These are phyloP conservation scores for Doryteuthis pealeii DNA, from an alignment of 1,140 invertebrate species.

Conservation along the genomic window DNA sequence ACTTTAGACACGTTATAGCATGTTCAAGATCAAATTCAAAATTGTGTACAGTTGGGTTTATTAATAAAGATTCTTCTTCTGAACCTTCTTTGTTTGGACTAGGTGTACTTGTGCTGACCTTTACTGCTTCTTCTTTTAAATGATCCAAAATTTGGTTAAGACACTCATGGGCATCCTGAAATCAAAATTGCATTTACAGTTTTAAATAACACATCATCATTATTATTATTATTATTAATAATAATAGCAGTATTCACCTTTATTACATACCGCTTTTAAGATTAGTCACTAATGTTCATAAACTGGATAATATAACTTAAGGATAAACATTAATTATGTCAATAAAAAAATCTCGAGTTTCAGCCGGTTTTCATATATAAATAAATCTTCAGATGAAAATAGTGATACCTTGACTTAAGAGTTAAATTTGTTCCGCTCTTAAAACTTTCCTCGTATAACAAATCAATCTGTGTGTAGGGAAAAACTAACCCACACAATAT, in stretches of 20 bases:
- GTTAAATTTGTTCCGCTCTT: too few species aligned
- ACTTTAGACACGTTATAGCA: conserved; percentile 37
- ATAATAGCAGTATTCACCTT: background rate
- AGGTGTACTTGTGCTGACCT: conserved; percentile 34
- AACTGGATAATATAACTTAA: too few species aligned
- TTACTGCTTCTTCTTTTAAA: conserved; percentile 55
- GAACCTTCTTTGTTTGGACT: conserved; percentile 31
- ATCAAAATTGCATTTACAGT: conserved; percentile 14
- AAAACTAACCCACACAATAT: too few species aligned
- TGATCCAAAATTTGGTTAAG: conserved; percentile 54
- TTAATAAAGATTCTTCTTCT: conserved; percentile 13
- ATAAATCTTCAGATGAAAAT: too few species aligned
- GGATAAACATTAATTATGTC: too few species aligned
- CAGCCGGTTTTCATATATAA: too few species aligned
- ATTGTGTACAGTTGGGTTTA: conserved; percentile 52
- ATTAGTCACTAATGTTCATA: too few species aligned
- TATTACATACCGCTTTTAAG: background rate
- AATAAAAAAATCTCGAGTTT: too few species aligned
- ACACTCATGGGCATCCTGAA: conserved; percentile 60
- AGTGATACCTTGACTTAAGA: too few species aligned
- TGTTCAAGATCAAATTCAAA: conserved; percentile 56
- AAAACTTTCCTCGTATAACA: too few species aligned
- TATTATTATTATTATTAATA: background rate
- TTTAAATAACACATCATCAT: too few species aligned
- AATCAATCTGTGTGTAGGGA: too few species aligned